Percentiles rank a stretch among this genome's conserved stretches.
Evolutionary conservation across 2,888 invertebrate species (phyloP).

Genomic region (Eudasyphora cyanicolor): DNA sequence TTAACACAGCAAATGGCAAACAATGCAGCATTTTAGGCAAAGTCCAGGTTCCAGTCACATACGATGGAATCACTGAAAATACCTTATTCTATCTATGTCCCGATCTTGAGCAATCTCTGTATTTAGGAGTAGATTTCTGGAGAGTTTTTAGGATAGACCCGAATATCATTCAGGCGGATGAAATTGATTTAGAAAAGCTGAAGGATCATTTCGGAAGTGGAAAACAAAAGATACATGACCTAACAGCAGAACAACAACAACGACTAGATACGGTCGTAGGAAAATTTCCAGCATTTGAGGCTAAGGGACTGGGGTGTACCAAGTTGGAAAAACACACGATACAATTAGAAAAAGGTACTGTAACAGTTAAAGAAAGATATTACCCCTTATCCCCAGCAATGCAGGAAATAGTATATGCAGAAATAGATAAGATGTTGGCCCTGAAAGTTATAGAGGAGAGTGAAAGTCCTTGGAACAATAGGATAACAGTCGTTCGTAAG

Average conservation of each 20-base stretch:
- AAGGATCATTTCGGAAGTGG: background rate
- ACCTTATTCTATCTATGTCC: background rate
- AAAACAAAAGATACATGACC: background rate
- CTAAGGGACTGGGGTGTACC: background rate
- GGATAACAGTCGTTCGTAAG: constrained; percentile 9
- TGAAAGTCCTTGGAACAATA: constrained; percentile 22
- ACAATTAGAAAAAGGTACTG: background rate
- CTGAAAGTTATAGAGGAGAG: constrained; percentile 19
- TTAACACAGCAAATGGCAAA: too few species aligned
- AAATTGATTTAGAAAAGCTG: background rate
- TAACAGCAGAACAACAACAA: background rate
- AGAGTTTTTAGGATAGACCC: background rate
- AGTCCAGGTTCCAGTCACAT: background rate
- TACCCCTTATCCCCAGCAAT: background rate
- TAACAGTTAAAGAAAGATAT: background rate
- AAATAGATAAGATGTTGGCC: constrained; percentile 14
- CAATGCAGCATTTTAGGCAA: background rate
- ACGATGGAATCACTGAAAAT: background rate
- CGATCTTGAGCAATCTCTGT: constrained; percentile 20
- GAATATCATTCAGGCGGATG: background rate
- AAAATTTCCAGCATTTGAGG: background rate
- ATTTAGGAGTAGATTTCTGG: constrained; percentile 23
- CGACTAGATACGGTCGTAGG: background rate
- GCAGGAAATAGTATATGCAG: background rate
- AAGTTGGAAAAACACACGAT: background rate